Evolutionary conservation across 2,113 vertebrate species (phyloP).

Genomic region (Tupaia tana): DNA sequence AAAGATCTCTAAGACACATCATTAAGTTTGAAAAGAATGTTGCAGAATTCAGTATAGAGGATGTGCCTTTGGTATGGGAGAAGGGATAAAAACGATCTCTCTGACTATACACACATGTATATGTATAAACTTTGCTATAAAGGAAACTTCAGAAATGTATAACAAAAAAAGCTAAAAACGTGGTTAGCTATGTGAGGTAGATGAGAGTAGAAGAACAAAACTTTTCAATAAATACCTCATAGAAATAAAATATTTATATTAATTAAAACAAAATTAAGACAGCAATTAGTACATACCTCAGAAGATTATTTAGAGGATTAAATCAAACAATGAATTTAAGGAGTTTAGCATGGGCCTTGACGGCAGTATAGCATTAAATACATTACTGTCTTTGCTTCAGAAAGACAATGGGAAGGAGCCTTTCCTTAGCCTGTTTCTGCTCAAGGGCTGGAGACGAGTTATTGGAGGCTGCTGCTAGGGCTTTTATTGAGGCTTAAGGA

Average conservation of each 20-base stretch:
- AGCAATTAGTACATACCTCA: neutral
- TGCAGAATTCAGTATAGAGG: neutral
- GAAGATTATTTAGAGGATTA: neutral
- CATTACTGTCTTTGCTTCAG: neutral
- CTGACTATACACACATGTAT: neutral
- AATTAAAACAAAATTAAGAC: slow-evolving; percentile 9
- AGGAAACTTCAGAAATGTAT: neutral
- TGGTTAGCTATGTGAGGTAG: neutral
- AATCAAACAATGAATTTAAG: slow-evolving; percentile 10
- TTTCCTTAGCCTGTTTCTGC: neutral
- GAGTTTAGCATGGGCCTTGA: neutral
- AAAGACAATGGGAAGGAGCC: neutral
- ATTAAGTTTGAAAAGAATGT: neutral
- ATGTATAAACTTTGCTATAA: neutral
- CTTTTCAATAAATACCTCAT: neutral
- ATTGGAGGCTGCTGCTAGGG: neutral
- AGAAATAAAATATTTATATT: slow-evolving; percentile 44
- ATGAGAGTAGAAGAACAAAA: neutral
- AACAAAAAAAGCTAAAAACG: neutral
- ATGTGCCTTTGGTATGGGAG: neutral
- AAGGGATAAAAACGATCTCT: neutral
- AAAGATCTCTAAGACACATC: neutral
- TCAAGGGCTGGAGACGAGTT: neutral
- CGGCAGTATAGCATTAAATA: neutral
- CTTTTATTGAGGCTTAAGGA: neutral